Base-by-base conservation (phyloP, 2,797 vertebrate genomes). In the Sylvilagus floridanus region DNA sequence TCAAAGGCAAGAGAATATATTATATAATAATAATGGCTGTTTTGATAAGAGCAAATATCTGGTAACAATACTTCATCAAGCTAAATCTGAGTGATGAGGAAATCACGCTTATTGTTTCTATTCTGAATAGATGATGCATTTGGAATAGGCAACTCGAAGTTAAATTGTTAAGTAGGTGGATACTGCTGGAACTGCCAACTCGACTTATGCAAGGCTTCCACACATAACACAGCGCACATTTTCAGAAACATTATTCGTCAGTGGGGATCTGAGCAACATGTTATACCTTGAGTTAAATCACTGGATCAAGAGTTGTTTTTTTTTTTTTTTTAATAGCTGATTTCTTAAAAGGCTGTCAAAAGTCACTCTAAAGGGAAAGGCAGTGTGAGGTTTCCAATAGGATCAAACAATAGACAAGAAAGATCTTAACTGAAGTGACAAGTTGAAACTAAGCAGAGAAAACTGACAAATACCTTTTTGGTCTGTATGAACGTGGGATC, bases 181-280 rank as follows among this genome's bases (percentile, higher is more conserved):
- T 26, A 9, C 21, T 4, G 5, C 32, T 52, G 19, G 19, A 4
- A 7, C n/a, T 24, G 26, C 35, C 60, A 26, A 21, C 0, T 84
- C 82, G 65, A 19, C 78, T 71, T 57, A 90, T 7, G 13, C 90
- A 96, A 91, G 81, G 7, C 76, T 32, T 32, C 10, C 22, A 30
- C 7, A 11, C 14, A 16, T 37, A 19, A 42, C 1, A 37, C 12
- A 65, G 2, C 2, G 9, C 1, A 30, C 1, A 0, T 35, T 37
- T 78, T 91, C 72, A 68, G 57, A 91, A 90, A 66, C 21, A 22
- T 22, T 19, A 63, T 47, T 66, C 52, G 10, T 93, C 11, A 1
- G 7, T 1, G 1, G 17, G 24, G 24, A 75, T 26, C 28, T 30
- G 28, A 87, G 22, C n/a, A 54, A 22, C 37, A 0, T 35, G 17